phyloP scores from a whole-genome alignment of 2,888 invertebrate genomes.

The Schizotus pectinicornis region DNA sequence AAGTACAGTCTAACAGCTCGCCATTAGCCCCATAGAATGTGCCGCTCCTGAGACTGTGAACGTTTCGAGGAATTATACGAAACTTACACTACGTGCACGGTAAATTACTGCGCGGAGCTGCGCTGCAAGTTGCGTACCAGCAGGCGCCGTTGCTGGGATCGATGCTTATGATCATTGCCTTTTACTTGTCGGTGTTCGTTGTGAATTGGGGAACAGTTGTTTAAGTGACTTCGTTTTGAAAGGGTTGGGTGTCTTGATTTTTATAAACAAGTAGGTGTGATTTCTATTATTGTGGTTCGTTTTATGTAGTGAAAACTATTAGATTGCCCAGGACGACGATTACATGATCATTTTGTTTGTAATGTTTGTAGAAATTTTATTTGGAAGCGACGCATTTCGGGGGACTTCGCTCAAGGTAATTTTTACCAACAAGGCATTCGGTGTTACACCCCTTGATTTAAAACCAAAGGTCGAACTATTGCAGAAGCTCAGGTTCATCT shows the following conservation, averaged over 20 bases:
- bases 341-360: no score
- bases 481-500: no score
- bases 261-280: slow-evolving; percentile 15
- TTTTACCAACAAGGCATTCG: no score
- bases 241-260: slow-evolving; percentile 25
- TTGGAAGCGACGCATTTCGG: no score
- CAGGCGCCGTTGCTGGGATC: slow-evolving; percentile 29
- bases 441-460: no score
- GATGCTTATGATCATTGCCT: slow-evolving; percentile 17
- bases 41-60: slow-evolving; percentile 29
- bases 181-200: slow-evolving; percentile 15
- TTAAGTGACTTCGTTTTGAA: slow-evolving; percentile 30
- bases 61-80: slow-evolving; percentile 15
- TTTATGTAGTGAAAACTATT: no score
- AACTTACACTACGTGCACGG: slow-evolving; percentile 8
- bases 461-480: no score
- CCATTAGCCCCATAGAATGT: slow-evolving; percentile 1
- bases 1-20: slow-evolving; percentile 30
- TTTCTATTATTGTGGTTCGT: no score
- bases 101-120: slow-evolving; percentile 33
- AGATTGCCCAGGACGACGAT: no score
- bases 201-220: slow-evolving; percentile 10
- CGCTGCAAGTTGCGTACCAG: slow-evolving; percentile 37
- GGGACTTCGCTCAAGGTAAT: no score
- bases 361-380: no score